Evolutionary conservation across 2,113 vertebrate species (phyloP), one percentile per base, ranked within the genome.

Genomic region (Aldabrachelys gigantea): DNA sequence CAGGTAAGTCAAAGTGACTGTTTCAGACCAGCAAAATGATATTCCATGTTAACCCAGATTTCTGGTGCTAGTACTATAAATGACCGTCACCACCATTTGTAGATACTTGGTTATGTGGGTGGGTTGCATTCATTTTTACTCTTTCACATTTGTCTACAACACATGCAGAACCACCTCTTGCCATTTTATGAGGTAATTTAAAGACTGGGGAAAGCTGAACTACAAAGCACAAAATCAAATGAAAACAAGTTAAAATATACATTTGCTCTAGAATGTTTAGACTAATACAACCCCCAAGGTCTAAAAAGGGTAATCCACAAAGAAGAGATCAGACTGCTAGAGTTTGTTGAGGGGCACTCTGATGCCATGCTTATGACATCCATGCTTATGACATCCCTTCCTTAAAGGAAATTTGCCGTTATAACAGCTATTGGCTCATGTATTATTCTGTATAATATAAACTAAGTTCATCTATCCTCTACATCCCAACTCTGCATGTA

Each of bases 381-480:
- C 47, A 22, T 90, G 85, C 86, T 79, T 94, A 89, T 53, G 81
- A n/a, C 54, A 75, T 82, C 90, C 50, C 19, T 90, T 57, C 56
- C 56, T 95, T 59, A 95, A 96, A 97, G 85, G 76, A 83, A 89
- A 92, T 87, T 93, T 93, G 35, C 22, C 65, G 52, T 94, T 95
- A 59, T 89, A 89, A 95, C 80, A 93, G 35, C 87, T 83, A 78
- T 94, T 75, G 90, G 65, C 75, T 97, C 59, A 92, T 97, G 90
- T 52, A 88, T 96, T 97, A 97, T 97, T 97, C 91, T 93, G 59
- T 92, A 62, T 94, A 82, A 69, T 89, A 12, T 76, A 75, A 49
- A 91, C 80, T 87, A 25, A 31, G 29, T 84, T 97, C 47, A 84
- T 93, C 91, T 89, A 47, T 84, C 90, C 94, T 91, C 89, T 89